Conservation (phyloP, 2,113 vertebrate species). For the Zosterops hypoxanthus region DNA sequence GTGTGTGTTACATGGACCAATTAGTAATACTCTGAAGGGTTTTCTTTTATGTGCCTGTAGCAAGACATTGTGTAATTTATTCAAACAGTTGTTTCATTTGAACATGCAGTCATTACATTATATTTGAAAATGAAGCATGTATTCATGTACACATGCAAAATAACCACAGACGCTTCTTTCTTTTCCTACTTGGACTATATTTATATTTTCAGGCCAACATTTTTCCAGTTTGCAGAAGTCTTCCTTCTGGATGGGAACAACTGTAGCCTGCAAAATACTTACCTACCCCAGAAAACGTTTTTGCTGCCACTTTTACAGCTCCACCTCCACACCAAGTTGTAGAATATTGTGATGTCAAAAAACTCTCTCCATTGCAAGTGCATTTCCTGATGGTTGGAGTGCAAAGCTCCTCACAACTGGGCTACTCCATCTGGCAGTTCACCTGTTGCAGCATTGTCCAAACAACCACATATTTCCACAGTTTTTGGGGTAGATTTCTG, state of each 20-base stretch:
- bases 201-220: background rate
- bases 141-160: background rate
- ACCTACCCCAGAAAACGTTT: background rate
- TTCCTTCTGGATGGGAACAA: background rate
- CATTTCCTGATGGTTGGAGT: background rate
- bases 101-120: background rate
- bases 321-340: background rate
- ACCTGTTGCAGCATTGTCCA: background rate
- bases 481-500: background rate
- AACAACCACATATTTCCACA: background rate
- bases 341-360: background rate
- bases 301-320: background rate
- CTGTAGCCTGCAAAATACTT: background rate
- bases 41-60: background rate
- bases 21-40: background rate
- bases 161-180: background rate
- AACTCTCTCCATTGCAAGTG: background rate
- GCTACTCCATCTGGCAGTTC: background rate
- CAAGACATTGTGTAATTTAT: background rate
- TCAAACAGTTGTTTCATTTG: background rate
- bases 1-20: background rate
- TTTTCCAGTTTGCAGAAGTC: background rate
- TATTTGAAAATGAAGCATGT: background rate
- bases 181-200: background rate
- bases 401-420: background rate